phyloP scores from a whole-genome alignment of 2,113 vertebrate species.

The Macquaria australasica region DNA sequence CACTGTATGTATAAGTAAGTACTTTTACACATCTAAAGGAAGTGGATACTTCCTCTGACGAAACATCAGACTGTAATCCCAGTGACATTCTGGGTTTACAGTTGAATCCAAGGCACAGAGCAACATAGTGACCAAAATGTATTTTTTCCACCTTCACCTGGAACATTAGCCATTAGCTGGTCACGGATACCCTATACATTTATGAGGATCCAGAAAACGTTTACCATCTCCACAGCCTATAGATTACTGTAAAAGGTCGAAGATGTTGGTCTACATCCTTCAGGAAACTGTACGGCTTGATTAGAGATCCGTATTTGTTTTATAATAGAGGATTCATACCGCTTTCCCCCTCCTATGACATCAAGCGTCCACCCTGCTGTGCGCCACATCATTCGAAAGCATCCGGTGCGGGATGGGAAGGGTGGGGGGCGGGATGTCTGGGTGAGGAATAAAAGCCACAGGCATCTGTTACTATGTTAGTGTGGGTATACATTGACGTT shows the following conservation, averaged over 20 bases:
- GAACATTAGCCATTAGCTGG: background rate
- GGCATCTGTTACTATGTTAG: conserved; percentile 60
- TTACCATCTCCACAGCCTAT: background rate
- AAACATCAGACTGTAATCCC: too few species aligned
- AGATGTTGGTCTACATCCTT: background rate
- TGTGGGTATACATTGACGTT: conserved; percentile 16
- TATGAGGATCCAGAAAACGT: background rate
- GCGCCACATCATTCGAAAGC: conserved; percentile 46
- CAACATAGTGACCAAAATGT: too few species aligned
- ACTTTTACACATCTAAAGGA: too few species aligned
- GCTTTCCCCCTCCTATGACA: background rate
- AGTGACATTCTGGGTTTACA: too few species aligned
- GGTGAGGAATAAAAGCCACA: conserved; percentile 63
- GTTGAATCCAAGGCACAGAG: too few species aligned
- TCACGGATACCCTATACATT: background rate
- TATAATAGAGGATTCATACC: background rate
- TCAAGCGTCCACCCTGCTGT: conserved; percentile 5
- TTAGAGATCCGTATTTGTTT: background rate
- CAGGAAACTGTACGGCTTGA: background rate
- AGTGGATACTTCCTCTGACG: too few species aligned
- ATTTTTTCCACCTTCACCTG: background rate
- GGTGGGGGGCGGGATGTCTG: conserved; percentile 62
- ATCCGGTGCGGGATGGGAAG: conserved; percentile 42
- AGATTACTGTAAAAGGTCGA: background rate
- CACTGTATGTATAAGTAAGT: too few species aligned